Conservation (phyloP, 2,797 vertebrate genomes). For the Argentina silus region DNA sequence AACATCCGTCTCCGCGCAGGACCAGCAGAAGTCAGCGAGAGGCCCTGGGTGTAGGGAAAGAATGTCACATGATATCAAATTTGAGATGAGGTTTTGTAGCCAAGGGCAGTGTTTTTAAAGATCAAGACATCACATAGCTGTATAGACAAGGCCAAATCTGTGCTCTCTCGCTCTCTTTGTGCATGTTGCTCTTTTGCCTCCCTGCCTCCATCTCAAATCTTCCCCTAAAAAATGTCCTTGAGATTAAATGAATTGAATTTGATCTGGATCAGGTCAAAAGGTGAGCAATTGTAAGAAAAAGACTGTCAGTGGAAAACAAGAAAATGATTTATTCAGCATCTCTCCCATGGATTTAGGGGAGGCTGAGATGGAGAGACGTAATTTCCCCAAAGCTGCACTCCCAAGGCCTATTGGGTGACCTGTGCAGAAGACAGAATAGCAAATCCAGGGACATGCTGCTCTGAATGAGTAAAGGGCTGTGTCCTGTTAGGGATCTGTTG, state of each 20-base stretch:
- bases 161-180: constrained; percentile 7
- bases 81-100: constrained; percentile 42
- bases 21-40: constrained; percentile 34
- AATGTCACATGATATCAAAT: constrained; percentile 60
- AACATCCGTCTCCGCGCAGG: not conserved
- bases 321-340: constrained; percentile 20
- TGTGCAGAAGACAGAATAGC: constrained; percentile 13
- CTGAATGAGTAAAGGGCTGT: constrained; percentile 35
- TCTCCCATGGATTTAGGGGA: constrained; percentile 19
- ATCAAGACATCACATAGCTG: constrained; percentile 47
- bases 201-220: constrained; percentile 13
- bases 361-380: not conserved
- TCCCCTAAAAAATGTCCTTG: constrained; percentile 15
- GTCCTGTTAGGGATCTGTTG: constrained; percentile 2
- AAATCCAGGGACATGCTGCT: constrained; percentile 10
- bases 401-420: constrained; percentile 12
- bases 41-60: constrained; percentile 38
- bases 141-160: constrained; percentile 37
- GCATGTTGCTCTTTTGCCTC: constrained; percentile 41
- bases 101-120: constrained; percentile 43
- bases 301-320: constrained; percentile 19
- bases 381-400: constrained; percentile 18
- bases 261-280: constrained; percentile 43
- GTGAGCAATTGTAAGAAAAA: constrained; percentile 32
- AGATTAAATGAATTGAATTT: constrained; percentile 17